Conservation (phyloP, 2,113 vertebrate species). For the Colaptes auratus region DNA sequence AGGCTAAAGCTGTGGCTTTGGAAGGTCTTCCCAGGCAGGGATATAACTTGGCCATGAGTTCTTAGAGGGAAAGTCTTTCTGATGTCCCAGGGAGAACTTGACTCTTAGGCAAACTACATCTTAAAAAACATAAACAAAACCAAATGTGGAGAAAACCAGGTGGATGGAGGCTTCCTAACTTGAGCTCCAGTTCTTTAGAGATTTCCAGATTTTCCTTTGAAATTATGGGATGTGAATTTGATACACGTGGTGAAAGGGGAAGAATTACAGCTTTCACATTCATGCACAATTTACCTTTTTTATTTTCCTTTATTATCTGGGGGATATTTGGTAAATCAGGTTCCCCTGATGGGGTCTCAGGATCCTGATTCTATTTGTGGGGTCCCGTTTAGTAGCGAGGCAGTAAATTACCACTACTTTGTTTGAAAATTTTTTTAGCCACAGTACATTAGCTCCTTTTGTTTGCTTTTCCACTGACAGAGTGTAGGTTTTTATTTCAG, state of each 20-base stretch:
- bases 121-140: background rate
- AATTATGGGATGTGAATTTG: constrained; percentile 68
- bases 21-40: background rate
- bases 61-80: background rate
- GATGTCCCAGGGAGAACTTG: background rate
- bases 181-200: constrained; percentile 30
- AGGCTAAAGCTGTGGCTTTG: background rate
- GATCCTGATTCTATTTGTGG: constrained; percentile 71
- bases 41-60: background rate
- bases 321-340: constrained; percentile 75
- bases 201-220: constrained; percentile 67
- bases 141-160: background rate
- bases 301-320: constrained; percentile 75
- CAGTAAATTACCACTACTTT: constrained; percentile 79
- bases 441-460: constrained; percentile 83
- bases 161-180: background rate
- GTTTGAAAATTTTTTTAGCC: constrained; percentile 83
- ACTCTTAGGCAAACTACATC: background rate
- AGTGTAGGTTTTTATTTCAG: constrained; percentile 68
- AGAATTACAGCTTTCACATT: constrained; percentile 77
- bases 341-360: constrained; percentile 59
- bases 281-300: constrained; percentile 78
- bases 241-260: constrained; percentile 69
- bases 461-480: constrained; percentile 80
- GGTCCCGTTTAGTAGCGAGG: constrained; percentile 72